Evolutionary conservation across 2,888 invertebrate species (phyloP).

Genomic region (Sinhomidia bicolor): DNA sequence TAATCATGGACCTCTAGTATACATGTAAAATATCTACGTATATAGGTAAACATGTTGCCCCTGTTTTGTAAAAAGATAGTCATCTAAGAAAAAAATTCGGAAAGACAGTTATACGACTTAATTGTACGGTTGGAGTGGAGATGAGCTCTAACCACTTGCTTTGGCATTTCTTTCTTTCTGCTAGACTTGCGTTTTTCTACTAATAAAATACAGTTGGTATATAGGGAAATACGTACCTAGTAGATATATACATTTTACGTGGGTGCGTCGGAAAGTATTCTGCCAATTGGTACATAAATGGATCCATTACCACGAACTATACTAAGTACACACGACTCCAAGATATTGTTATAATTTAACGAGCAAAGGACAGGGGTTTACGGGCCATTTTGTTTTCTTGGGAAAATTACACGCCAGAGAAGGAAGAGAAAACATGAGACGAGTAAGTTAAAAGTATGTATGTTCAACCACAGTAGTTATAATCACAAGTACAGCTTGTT

Average conservation of each 20-base stretch:
- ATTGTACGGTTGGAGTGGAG: too few species aligned
- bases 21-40: too few species aligned
- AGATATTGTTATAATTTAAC: neutral
- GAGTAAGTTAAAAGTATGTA: neutral
- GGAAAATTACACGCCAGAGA: neutral
- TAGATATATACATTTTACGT: neutral
- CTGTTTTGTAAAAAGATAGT: neutral
- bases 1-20: too few species aligned
- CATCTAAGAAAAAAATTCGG: too few species aligned
- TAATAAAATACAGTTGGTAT: too few species aligned
- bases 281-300: constrained; percentile 19
- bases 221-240: too few species aligned
- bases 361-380: neutral
- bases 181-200: too few species aligned
- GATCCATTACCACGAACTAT: constrained; percentile 30
- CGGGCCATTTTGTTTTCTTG: neutral
- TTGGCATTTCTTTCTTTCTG: too few species aligned
- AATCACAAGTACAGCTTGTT: constrained; percentile 1
- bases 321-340: neutral
- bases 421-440: neutral
- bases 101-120: too few species aligned
- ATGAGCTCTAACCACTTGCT: too few species aligned
- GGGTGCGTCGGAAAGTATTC: neutral
- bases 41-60: neutral
- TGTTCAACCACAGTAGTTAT: neutral